Percentiles rank a stretch among this genome's conserved stretches.
phyloP scores from a whole-genome alignment of 2,113 vertebrate species.

The Urocynchramus pylzowi region DNA sequence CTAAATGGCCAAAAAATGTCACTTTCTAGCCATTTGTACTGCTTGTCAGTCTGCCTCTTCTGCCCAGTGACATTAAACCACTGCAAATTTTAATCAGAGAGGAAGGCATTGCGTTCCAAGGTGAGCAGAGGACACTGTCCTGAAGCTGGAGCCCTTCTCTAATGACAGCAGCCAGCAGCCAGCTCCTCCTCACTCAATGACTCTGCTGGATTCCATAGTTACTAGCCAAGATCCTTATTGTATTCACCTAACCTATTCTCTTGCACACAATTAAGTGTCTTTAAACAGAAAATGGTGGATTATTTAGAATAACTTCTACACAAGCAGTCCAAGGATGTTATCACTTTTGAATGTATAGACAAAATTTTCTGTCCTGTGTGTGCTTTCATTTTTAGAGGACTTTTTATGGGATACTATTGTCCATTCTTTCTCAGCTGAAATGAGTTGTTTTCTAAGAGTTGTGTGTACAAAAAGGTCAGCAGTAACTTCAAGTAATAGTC shows the following conservation, averaged over 20 bases:
- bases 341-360: background rate
- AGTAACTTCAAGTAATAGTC: background rate
- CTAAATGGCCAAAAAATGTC: background rate
- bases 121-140: accelerated
- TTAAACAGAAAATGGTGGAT: background rate
- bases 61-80: background rate
- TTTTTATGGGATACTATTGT: background rate
- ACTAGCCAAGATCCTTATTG: background rate
- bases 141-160: background rate
- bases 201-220: background rate
- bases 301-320: background rate
- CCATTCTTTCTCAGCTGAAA: background rate
- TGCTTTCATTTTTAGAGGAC: background rate
- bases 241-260: background rate
- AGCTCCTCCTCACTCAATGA: background rate
- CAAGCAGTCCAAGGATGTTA: background rate
- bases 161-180: background rate
- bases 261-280: background rate
- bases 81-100: background rate
- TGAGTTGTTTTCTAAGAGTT: background rate
- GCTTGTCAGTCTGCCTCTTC: background rate
- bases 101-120: background rate
- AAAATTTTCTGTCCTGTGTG: background rate
- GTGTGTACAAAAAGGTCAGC: background rate
- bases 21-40: background rate